Percentiles rank a stretch among this genome's conserved stretches.
phyloP scores from a whole-genome alignment of 2,113 vertebrate species.

The Sapayoa aenigma region DNA sequence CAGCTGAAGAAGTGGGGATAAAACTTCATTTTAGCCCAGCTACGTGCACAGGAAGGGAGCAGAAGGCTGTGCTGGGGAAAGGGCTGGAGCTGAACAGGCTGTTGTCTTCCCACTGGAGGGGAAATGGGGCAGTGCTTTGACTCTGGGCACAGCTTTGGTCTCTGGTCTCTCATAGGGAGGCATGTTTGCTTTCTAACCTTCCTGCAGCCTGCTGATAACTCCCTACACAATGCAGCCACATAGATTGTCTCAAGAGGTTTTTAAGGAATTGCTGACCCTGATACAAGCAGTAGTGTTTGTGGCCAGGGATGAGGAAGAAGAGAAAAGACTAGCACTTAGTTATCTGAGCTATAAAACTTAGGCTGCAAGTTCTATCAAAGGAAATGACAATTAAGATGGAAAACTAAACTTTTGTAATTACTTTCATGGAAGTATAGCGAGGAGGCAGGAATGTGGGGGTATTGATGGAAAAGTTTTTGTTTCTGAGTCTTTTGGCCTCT shows the following conservation, averaged over 20 bases:
- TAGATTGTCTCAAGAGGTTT: background rate
- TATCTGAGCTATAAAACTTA: background rate
- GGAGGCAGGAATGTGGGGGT: background rate
- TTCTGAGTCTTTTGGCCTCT: background rate
- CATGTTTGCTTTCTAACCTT: conserved; percentile 34
- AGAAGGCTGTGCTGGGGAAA: background rate
- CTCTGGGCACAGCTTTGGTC: background rate
- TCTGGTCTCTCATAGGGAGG: background rate
- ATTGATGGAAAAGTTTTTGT: background rate
- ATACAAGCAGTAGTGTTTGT: background rate
- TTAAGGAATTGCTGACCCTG: background rate
- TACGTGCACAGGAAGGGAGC: background rate
- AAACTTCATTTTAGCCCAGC: background rate
- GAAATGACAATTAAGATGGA: background rate
- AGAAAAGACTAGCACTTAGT: background rate
- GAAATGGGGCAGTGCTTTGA: background rate
- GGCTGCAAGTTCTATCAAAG: background rate
- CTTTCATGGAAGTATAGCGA: background rate
- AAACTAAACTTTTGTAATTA: conserved; percentile 9
- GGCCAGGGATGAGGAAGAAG: background rate
- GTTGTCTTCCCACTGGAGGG: background rate
- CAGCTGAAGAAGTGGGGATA: background rate
- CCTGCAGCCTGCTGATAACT: conserved; percentile 36
- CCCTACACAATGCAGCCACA: background rate
- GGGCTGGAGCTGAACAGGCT: background rate